Evolutionary conservation across 2,888 invertebrate genomes (phyloP), one percentile per base, ranked within the genome.

Genomic region (Drosophila nr. perissopoda): DNA sequence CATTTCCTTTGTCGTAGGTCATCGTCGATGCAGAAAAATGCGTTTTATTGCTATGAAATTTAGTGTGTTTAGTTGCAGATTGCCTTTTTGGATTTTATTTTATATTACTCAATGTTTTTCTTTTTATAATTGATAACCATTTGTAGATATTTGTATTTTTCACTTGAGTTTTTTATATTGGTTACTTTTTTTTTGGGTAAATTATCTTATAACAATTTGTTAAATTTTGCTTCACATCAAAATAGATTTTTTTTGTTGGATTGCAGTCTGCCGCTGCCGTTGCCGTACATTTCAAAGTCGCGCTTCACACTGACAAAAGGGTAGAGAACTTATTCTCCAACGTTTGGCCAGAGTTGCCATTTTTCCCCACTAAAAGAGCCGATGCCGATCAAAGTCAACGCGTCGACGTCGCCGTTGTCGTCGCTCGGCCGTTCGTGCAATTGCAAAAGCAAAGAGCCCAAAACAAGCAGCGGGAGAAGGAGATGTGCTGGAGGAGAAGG

Each of bases 1-100:
- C 91, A 91, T 92, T 92, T 92, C 92, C 92, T 92, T 92, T 92
- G 92, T 92, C 92, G 92, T 92, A 92, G 92, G 92, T 92, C 92
- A 92, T 91, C 91, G 82, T 71, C 90, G 79, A 83, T 76, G 77
- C 81, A 76, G 79, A 83, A 91, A 83, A 90, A 83, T 82, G 71
- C 76, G 75, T 81, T 78, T 75, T 79, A 77, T 65, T 74, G 57
- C 54, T 51, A 38, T 62, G 36, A 46, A 75, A 57, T 71, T 70
- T 25, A 25, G 34, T 34, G 27, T 25, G 31, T 64, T 54, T 49
- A 57, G 38, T n/a, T 65, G 31, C 11, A 38, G 48, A 18, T 49
- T 36, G 3, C 6, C 33, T 38, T 59, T 65, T 29, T 57, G 31
- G 29, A 7, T 42, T 27, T 59, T 10, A 18, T 16, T 38, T 56